phyloP scores from a whole-genome alignment of 1,140 invertebrate species.

The Tetramorium parvispinum region DNA sequence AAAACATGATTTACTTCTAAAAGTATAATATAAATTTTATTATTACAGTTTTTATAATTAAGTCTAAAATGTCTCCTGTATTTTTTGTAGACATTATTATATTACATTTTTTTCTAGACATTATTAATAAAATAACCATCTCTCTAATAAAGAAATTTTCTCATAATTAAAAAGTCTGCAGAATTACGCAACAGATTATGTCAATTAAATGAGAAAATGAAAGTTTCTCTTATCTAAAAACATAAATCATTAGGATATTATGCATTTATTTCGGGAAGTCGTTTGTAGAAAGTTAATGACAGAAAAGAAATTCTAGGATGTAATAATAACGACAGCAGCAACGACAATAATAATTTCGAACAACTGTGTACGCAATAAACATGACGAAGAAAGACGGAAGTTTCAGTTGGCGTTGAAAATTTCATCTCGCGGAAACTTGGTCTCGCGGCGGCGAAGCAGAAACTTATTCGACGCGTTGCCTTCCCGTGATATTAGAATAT shows the following conservation, averaged over 20 bases:
- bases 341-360: conserved; percentile 51
- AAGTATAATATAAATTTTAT: neutral
- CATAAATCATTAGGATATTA: neutral
- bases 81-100: neutral
- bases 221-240: neutral
- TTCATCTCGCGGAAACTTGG: conserved; percentile 56
- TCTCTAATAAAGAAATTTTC: neutral
- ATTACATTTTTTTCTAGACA: neutral
- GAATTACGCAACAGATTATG: neutral
- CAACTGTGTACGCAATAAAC: conserved; percentile 44
- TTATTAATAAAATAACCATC: conserved; percentile 18
- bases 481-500: conserved; percentile 37
- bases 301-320: neutral
- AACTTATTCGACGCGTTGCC: conserved; percentile 37
- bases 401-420: conserved; percentile 52
- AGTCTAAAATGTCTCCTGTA: neutral
- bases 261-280: neutral
- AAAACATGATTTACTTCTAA: neutral
- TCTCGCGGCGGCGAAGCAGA: conserved; percentile 21
- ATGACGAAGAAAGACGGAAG: conserved; percentile 27
- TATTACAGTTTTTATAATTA: neutral
- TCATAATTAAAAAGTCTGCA: neutral
- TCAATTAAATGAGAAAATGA: neutral
- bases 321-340: conserved; percentile 30
- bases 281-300: neutral